These are phyloP conservation scores for Mustela nigripes DNA, from an alignment of 2,113 vertebrate species.

Conservation along the genomic window DNA sequence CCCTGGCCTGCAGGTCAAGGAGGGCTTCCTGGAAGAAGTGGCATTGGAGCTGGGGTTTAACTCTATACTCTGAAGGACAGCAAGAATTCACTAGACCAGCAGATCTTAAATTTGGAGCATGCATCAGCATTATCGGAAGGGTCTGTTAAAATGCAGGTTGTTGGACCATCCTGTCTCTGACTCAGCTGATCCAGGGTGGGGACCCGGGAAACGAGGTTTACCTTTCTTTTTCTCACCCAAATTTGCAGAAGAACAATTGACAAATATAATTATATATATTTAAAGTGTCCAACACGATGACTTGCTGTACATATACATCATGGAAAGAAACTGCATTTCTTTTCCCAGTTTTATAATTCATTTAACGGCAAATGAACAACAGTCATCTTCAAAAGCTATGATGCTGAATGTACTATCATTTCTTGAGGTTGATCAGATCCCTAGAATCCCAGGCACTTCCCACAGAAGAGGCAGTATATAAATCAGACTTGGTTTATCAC, in stretches of 20 bases:
- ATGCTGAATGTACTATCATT: neutral
- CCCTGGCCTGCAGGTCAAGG: neutral
- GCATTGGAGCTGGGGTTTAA: neutral
- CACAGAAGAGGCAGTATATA: neutral
- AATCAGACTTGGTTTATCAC: neutral
- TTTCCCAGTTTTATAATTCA: neutral
- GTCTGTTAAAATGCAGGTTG: neutral
- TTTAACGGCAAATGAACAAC: neutral
- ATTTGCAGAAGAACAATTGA: neutral
- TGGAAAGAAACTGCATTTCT: neutral
- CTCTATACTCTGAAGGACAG: neutral
- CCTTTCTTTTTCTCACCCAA: neutral
- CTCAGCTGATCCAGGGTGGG: neutral
- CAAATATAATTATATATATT: neutral
- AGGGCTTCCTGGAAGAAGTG: neutral
- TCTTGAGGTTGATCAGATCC: neutral
- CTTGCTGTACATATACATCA: neutral
- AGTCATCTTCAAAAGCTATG: neutral
- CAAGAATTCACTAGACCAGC: neutral
- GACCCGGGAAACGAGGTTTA: neutral
- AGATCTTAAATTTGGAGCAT: neutral
- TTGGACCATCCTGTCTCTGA: neutral
- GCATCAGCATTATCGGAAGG: neutral
- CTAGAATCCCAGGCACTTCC: neutral
- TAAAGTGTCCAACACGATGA: neutral